Evolutionary conservation across 2,888 invertebrate species (phyloP).

Genomic region (Poecilus cupreus): DNA sequence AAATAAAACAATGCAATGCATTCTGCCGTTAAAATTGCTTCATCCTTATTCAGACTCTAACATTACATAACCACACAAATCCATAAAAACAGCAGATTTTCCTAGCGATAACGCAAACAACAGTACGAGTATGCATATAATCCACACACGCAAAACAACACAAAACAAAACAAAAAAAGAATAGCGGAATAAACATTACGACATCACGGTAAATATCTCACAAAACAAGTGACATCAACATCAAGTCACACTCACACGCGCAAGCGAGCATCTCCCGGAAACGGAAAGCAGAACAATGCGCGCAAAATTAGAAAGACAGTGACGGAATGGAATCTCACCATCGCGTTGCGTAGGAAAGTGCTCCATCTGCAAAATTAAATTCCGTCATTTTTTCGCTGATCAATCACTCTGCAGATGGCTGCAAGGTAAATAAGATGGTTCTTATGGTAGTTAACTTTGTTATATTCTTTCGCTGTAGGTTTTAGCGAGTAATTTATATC

Average conservation of each 20-base stretch:
- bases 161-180: constrained; percentile 32
- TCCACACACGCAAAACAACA: constrained; percentile 3
- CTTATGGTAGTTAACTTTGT: constrained; percentile 60
- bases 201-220: constrained; percentile 47
- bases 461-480: constrained; percentile 56
- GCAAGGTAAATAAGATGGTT: constrained; percentile 65
- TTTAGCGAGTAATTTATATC: constrained; percentile 59
- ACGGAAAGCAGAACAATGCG: constrained; percentile 34
- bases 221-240: constrained; percentile 38
- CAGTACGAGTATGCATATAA: constrained; percentile 28
- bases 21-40: constrained; percentile 18
- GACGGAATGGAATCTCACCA: constrained; percentile 5
- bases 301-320: constrained; percentile 36
- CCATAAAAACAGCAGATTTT: constrained; percentile 37
- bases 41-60: constrained; percentile 36
- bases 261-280: constrained; percentile 32
- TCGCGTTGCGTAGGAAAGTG: constrained; percentile 50
- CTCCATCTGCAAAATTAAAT: constrained; percentile 65
- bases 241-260: neutral
- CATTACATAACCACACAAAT: constrained; percentile 23
- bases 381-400: constrained; percentile 65
- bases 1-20: neutral
- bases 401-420: constrained; percentile 63
- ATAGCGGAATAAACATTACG: constrained; percentile 30
- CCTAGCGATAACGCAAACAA: constrained; percentile 29